A percentile compares a stretch with the other conserved stretches of the same genome.
These are phyloP conservation scores for Odontocerum albicorne DNA, from an alignment of 2,888 invertebrate species.

Conservation along the genomic window DNA sequence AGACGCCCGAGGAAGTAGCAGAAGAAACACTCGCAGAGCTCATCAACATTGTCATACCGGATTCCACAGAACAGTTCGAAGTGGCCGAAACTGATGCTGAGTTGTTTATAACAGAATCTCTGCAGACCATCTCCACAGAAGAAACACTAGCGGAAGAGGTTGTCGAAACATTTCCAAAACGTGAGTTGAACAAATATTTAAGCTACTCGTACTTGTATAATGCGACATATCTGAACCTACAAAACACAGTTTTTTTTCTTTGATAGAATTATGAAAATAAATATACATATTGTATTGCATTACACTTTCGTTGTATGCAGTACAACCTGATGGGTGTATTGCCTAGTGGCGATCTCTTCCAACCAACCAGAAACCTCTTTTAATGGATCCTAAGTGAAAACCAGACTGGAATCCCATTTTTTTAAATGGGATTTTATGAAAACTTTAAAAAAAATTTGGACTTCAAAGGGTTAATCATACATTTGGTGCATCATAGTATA, in stretches of 20 bases:
- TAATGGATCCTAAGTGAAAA: no score
- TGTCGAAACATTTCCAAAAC: slow-evolving; percentile 47
- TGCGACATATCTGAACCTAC: background rate
- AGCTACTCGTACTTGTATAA: background rate
- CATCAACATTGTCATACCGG: slow-evolving; percentile 44
- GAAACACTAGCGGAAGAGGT: slow-evolving; percentile 39
- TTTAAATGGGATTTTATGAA: background rate
- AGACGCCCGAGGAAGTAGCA: slow-evolving; percentile 33
- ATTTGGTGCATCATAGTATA: no score
- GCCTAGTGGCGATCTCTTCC: no score
- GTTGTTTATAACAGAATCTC: slow-evolving; percentile 18
- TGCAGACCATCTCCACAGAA: slow-evolving; percentile 32
- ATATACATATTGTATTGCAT: background rate
- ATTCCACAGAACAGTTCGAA: slow-evolving; percentile 23
- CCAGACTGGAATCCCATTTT: background rate
- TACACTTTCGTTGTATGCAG: no score
- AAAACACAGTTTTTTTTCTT: background rate
- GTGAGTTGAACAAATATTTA: slow-evolving; percentile 43
- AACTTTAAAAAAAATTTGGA: no score
- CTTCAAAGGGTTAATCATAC: no score
- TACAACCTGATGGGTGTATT: no score
- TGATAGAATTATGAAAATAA: background rate
- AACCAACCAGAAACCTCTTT: no score
- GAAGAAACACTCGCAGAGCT: slow-evolving; percentile 38
- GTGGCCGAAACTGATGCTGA: background rate